These are phyloP conservation scores for Stenurella melanura DNA, from an alignment of 2,888 invertebrate genomes.

Conservation along the genomic window DNA sequence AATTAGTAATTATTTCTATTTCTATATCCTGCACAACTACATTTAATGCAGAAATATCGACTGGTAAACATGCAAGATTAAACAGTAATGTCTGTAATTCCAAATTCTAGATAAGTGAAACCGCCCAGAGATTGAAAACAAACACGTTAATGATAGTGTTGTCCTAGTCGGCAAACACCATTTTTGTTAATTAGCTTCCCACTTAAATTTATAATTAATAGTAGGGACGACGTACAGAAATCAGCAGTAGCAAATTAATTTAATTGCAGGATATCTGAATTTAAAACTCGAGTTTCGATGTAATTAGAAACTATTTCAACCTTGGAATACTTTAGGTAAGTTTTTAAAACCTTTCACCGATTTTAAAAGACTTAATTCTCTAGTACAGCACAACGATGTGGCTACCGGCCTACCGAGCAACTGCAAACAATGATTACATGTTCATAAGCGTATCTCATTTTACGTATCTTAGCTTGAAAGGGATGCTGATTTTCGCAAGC, in stretches of 20 bases:
- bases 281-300: constrained; percentile 24
- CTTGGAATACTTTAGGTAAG: constrained; percentile 54
- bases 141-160: constrained; percentile 3
- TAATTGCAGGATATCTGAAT: constrained; percentile 17
- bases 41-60: constrained; percentile 5
- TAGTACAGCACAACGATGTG: neutral
- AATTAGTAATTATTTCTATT: constrained; percentile 11
- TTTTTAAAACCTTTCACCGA: constrained; percentile 17
- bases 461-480: neutral
- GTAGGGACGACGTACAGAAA: neutral
- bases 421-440: neutral
- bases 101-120: constrained; percentile 24
- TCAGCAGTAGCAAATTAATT: constrained; percentile 10
- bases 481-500: neutral
- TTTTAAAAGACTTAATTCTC: neutral
- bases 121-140: constrained; percentile 13
- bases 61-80: constrained; percentile 11
- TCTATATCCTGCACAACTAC: neutral
- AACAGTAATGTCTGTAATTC: constrained; percentile 8
- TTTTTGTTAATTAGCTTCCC: neutral
- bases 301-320: constrained; percentile 54
- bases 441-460: neutral
- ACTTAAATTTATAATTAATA: constrained; percentile 4
- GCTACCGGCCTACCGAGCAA: neutral
- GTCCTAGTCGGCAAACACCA: constrained; percentile 21